Evolutionary conservation across 23 tunicate species (phyloP).

Genomic region (Diplosoma virens): DNA sequence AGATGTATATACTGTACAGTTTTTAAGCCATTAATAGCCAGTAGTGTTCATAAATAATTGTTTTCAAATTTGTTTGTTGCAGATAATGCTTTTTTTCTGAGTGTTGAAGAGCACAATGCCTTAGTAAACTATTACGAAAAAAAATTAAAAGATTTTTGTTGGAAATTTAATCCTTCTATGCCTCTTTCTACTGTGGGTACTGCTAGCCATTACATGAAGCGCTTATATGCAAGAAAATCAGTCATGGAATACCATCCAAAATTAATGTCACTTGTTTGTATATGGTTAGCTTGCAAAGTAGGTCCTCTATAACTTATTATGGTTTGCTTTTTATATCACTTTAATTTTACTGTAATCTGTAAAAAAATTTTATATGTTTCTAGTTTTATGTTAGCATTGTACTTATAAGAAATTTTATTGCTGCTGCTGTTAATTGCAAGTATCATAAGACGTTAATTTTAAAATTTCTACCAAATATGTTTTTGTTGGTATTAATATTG

Average conservation of each 20-base stretch:
- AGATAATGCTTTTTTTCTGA: slow-evolving; percentile 63
- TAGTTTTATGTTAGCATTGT: too few relatives aligned
- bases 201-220: slow-evolving; percentile 70
- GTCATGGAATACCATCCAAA: slow-evolving; percentile 91
- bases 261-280: slow-evolving; percentile 64
- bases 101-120: slow-evolving; percentile 45
- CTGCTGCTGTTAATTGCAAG: too few relatives aligned
- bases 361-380: too few relatives aligned
- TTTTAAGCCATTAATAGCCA: too few relatives aligned
- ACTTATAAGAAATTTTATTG: too few relatives aligned
- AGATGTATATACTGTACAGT: too few relatives aligned
- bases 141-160: slow-evolving; percentile 56
- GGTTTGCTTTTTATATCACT: not conserved
- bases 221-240: slow-evolving; percentile 66
- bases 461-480: too few relatives aligned
- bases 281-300: slow-evolving; percentile 90
- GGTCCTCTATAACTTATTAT: not conserved
- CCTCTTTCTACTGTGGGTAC: slow-evolving; percentile 74
- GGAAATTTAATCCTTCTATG: slow-evolving; percentile 74
- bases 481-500: too few relatives aligned
- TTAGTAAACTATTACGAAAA: slow-evolving; percentile 61
- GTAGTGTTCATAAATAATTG: too few relatives aligned
- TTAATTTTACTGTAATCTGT: not conserved
- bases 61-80: too few relatives aligned
- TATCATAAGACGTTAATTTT: too few relatives aligned